phyloP scores from a whole-genome alignment of 2,888 invertebrate species.

The Brenthis hecate region DNA sequence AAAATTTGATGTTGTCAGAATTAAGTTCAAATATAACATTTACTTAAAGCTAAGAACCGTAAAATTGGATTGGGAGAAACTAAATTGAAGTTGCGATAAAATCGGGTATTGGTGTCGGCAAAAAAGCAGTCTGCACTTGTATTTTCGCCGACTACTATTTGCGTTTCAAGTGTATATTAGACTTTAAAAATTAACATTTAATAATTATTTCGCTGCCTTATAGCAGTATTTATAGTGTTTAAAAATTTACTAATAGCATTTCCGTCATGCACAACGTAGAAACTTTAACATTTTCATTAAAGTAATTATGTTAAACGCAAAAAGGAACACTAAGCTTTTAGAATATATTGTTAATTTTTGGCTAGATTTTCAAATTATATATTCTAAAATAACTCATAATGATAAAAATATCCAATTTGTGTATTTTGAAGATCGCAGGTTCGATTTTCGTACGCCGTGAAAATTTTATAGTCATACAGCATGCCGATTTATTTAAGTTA shows the following conservation, averaged over 20 bases:
- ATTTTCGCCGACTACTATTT: neutral
- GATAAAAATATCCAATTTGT: too few relatives aligned
- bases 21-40: conserved; percentile 19
- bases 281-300: conserved; percentile 11
- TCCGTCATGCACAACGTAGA: conserved; percentile 1
- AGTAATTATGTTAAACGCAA: conserved; percentile 2
- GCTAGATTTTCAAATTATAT: too few relatives aligned
- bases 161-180: neutral
- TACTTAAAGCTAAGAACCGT: conserved; percentile 19
- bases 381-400: too few relatives aligned
- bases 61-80: conserved; percentile 17
- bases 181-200: neutral
- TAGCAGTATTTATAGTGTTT: neutral
- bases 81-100: conserved; percentile 17
- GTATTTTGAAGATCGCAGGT: too few relatives aligned
- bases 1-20: neutral
- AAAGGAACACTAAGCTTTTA: too few relatives aligned
- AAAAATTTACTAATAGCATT: conserved; percentile 9
- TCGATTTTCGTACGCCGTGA: too few relatives aligned
- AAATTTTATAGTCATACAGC: too few relatives aligned
- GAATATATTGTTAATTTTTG: too few relatives aligned
- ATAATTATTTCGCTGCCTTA: too few relatives aligned
- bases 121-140: neutral
- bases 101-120: conserved; percentile 3
- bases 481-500: too few relatives aligned